Conservation (phyloP, 1,140 invertebrate species). For the Proctacanthus coquilletti region DNA sequence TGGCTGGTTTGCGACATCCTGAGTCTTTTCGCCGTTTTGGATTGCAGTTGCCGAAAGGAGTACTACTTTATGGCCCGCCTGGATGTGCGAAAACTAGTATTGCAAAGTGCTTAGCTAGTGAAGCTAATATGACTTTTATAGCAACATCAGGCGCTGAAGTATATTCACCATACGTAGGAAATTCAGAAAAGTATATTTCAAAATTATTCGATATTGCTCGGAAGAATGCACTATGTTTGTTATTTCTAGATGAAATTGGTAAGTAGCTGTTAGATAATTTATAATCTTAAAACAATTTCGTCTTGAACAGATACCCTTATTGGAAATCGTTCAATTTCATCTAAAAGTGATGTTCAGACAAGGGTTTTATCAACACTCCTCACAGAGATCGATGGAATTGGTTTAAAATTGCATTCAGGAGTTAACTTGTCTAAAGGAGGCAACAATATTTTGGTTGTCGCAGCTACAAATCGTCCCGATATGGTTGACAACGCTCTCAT, state of each 20-base stretch:
- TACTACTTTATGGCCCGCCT: slow-evolving; percentile 49
- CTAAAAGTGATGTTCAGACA: slow-evolving; percentile 35
- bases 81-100: slow-evolving; percentile 62
- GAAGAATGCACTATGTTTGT: slow-evolving; percentile 45
- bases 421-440: slow-evolving; percentile 11
- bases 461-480: slow-evolving; percentile 63
- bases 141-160: slow-evolving; percentile 46
- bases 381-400: slow-evolving; percentile 55
- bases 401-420: slow-evolving; percentile 4
- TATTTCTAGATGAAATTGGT: slow-evolving; percentile 66
- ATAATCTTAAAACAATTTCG: neutral
- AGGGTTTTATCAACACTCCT: slow-evolving; percentile 48
- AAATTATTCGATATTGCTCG: slow-evolving; percentile 50
- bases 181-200: slow-evolving; percentile 42
- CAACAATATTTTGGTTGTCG: slow-evolving; percentile 45
- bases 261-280: slow-evolving; percentile 1
- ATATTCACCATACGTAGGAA: slow-evolving; percentile 50
- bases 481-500: slow-evolving; percentile 61
- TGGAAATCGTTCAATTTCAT: slow-evolving; percentile 31
- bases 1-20: slow-evolving; percentile 47
- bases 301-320: slow-evolving; percentile 43
- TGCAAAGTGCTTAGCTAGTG: slow-evolving; percentile 45
- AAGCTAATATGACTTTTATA: slow-evolving; percentile 43
- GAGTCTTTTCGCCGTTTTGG: slow-evolving; percentile 42
- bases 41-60: slow-evolving; percentile 35